A percentile compares a stretch with the other conserved stretches of the same genome.
Conservation (phyloP, 2,888 invertebrate species). For the Ctena decussata region DNA sequence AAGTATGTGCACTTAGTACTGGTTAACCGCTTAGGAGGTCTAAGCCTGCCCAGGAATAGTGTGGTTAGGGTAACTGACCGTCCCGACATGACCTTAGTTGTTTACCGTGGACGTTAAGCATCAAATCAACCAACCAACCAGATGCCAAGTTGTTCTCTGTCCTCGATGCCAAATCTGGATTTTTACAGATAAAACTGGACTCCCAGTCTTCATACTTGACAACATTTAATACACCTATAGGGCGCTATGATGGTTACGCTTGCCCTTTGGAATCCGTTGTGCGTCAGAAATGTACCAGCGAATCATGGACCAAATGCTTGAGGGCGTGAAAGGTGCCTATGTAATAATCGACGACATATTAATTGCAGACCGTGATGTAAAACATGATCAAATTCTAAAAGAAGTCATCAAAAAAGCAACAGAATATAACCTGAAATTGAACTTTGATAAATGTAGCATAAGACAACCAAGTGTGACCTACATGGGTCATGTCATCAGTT, state of each 20-base stretch:
- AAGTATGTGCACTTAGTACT: too few relatives aligned
- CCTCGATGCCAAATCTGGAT: constrained; percentile 70
- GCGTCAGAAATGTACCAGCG: constrained; percentile 64
- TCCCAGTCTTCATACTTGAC: constrained; percentile 56
- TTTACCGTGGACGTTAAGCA: too few relatives aligned
- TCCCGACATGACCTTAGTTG: too few relatives aligned
- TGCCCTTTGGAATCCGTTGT: constrained; percentile 67
- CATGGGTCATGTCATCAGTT: constrained; percentile 53
- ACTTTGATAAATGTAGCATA: constrained; percentile 52
- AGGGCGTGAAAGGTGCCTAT: constrained; percentile 49
- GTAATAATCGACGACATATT: constrained; percentile 65
- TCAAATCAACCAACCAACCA: too few relatives aligned
- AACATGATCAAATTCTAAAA: constrained; percentile 61
- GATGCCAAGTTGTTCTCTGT: constrained; percentile 66
- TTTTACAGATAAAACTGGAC: constrained; percentile 67
- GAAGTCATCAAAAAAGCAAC: constrained; percentile 58
- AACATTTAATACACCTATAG: constrained; percentile 70
- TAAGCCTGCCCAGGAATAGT: too few relatives aligned
- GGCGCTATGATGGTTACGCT: constrained; percentile 64
- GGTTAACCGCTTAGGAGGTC: too few relatives aligned
- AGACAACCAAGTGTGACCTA: constrained; percentile 37
- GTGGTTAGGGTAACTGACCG: too few relatives aligned
- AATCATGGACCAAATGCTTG: constrained; percentile 62
- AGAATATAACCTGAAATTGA: constrained; percentile 59
- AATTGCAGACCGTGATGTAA: constrained; percentile 45